Evolutionary conservation across 1,140 invertebrate species (phyloP), one percentile per base, ranked within the genome.

Genomic region (Drosophila virilis): DNA sequence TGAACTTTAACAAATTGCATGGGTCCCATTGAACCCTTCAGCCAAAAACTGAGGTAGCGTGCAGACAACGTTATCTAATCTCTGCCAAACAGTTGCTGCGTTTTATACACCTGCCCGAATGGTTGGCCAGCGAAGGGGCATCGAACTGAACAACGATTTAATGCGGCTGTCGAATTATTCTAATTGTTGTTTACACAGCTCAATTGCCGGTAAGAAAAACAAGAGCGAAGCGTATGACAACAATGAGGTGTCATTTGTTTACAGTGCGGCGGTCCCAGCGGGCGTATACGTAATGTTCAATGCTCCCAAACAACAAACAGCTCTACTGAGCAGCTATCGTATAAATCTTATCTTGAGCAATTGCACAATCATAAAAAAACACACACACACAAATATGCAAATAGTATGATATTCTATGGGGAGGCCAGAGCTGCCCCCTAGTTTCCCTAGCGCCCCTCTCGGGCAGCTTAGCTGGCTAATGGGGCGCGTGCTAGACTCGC

Each of bases 211-310:
- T 28, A 68, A 68, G 8, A 58, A 40, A n/a, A 66, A 66, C 50
- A 54, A 42, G 12, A 42, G n/a, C 37, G 6, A 13, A 42, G 7
- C 40, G 10, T 38, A 38, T 1, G 32, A 52, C 10, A 54, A 55
- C 57, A 59, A 76, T 52, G 61, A 15, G 60, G 66, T 68, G 59
- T 74, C 61, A 61, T 55, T 54, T 32, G 45, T 51, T 57, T 50
- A 57, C 37, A 51, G 40, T 42, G 33, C 5, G 8, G 1, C 22
- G 59, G 15, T 35, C 13, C 22, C 12, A 82, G 66, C 46, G n/a
- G 62, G 38, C 80, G 80, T 79, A 82, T 83, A 77, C 71, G 71
- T 65, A 72, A 83, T 77, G 58, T 61, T 40, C 40, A 51, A 68
- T 51, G 46, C 38, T 40, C 58, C 12, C 32, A 22, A 13, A 28